Evolutionary conservation across 1,140 invertebrate genomes (phyloP).

Genomic region (Holotrichia oblita): DNA sequence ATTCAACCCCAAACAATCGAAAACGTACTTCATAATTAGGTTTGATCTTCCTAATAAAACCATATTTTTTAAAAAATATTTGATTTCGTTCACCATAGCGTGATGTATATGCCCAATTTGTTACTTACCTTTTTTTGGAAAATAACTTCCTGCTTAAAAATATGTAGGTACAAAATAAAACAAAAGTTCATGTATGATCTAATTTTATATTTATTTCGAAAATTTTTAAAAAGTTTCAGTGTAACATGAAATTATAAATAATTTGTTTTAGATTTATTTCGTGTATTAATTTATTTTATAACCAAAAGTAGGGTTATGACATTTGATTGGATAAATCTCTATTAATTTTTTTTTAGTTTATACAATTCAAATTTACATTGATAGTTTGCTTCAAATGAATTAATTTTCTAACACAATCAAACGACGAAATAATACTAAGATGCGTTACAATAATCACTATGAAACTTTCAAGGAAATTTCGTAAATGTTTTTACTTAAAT

Average conservation of each 20-base stretch:
- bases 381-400: background rate
- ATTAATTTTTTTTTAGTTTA: background rate
- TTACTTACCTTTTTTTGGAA: no score
- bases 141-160: no score
- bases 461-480: slow-evolving; percentile 3
- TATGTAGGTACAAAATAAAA: no score
- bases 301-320: background rate
- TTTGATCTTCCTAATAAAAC: no score
- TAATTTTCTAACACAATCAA: background rate
- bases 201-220: background rate
- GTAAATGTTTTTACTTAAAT: background rate
- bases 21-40: no score
- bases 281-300: background rate
- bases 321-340: background rate
- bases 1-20: no score
- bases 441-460: background rate
- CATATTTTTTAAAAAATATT: no score
- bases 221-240: slow-evolving; percentile 2
- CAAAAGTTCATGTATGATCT: no score
- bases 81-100: no score
- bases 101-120: no score
- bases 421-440: background rate
- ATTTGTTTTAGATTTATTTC: background rate
- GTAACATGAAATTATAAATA: background rate
- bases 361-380: background rate